Base-by-base conservation (phyloP, 1,140 invertebrate genomes). In the Neodiprion fabricii region DNA sequence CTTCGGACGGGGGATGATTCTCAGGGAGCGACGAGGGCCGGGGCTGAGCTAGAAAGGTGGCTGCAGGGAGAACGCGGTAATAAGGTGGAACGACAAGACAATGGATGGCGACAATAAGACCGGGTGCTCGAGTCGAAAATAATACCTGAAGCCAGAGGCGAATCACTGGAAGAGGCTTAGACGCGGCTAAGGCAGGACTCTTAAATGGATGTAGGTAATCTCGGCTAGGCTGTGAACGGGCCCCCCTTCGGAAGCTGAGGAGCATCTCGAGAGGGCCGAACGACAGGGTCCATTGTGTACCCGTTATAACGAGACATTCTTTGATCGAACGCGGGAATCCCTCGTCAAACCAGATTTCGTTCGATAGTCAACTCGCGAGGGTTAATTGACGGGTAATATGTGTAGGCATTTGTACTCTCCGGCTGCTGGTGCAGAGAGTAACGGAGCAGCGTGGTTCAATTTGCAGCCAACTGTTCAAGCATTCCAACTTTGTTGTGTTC, bases 81-180 rank as follows among this genome's bases (percentile, higher is more conserved):
- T 61, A 61, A 61, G 53, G 53, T 61, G n/a, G 53, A 61, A 61
- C 5, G 53, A 61, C 53, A 61, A 61, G 53, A 61, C 53, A 61
- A 61, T 61, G 53, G 53, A 61, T 61, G 53, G 53, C 5, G 53
- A 61, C 53, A 61, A 61, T 61, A 61, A 8, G 53, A 61, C 53
- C 28, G 28, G 28, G 28, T 40, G 28, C 28, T 61, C 53, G 53
- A 61, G 53, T 61, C 11, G n/a, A 61, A 61, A 61, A 61, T 61
- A 61, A 61, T 61, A 61, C 53, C 53, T 12, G 53, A 40, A 40
- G 53, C 53, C 11, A 17, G 11, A 61, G 11, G 53, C 53, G 11
- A 12, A 12, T 14, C 53, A 14, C n/a, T 17, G 53, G 9, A 40
- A 40, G 28, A 2, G 28, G 53, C 53, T 61, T 61, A 61, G 53